phyloP scores from a whole-genome alignment of 1,140 invertebrate genomes.

The Cydia strobilella region DNA sequence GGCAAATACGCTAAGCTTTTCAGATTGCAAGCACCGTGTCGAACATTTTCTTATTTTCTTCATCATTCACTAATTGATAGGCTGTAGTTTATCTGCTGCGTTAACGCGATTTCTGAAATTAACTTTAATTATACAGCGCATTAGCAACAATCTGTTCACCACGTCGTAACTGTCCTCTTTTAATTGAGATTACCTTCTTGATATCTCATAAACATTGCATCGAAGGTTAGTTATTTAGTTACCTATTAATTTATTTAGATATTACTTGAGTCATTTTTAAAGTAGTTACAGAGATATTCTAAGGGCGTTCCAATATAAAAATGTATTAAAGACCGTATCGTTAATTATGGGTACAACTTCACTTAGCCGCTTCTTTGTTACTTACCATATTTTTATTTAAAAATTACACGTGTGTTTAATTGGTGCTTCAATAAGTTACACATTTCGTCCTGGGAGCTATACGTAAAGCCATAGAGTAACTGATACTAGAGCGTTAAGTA shows the following conservation, averaged over 20 bases:
- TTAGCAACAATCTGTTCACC: conserved; percentile 5
- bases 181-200: conserved; percentile 2
- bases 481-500: too few relatives aligned
- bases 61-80: conserved; percentile 16
- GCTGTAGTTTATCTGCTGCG: neutral
- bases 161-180: neutral
- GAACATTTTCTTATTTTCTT: conserved; percentile 66
- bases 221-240: neutral
- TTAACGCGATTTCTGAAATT: conserved; percentile 12
- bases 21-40: conserved; percentile 3
- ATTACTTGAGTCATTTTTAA: neutral
- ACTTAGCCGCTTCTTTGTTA: too few relatives aligned
- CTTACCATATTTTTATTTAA: too few relatives aligned
- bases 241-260: neutral
- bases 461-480: too few relatives aligned
- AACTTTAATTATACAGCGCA: conserved; percentile 6
- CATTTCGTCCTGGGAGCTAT: too few relatives aligned
- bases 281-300: too few relatives aligned
- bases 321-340: too few relatives aligned
- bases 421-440: too few relatives aligned
- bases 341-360: too few relatives aligned
- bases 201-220: neutral
- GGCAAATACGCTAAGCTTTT: conserved; percentile 11
- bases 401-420: too few relatives aligned
- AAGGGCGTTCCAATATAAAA: too few relatives aligned